Percentiles rank a stretch among this genome's conserved stretches.
phyloP scores from a whole-genome alignment of 2,888 invertebrate species.

The Enchytraeus crypticus region DNA sequence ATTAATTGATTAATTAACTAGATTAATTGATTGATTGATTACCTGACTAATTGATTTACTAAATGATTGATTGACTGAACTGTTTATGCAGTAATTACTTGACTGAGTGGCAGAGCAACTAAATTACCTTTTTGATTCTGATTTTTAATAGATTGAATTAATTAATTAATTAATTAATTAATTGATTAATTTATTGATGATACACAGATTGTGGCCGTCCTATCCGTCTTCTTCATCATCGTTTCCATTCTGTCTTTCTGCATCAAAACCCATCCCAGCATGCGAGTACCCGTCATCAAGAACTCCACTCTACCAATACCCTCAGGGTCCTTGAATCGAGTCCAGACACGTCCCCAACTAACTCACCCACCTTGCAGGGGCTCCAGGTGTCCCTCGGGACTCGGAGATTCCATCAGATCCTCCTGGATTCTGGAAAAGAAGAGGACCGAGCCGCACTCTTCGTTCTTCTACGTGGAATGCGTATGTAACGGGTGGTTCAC shows the following conservation, averaged over 20 bases:
- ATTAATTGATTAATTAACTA: no score
- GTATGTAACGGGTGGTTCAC: constrained; percentile 92
- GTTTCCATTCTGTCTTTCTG: constrained; percentile 91
- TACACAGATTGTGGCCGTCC: constrained; percentile 31
- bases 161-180: no score
- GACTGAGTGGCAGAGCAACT: no score
- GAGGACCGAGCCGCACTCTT: constrained; percentile 87
- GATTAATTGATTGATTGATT: no score
- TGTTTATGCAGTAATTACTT: no score
- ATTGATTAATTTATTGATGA: no score
- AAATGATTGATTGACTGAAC: no score
- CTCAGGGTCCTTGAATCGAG: background rate
- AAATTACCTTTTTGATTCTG: no score
- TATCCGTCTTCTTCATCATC: constrained; percentile 92
- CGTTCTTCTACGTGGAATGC: constrained; percentile 84
- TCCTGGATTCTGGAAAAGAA: constrained; percentile 67
- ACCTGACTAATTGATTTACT: no score
- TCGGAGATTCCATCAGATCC: background rate
- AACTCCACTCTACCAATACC: constrained; percentile 34
- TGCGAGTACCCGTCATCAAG: constrained; percentile 46
- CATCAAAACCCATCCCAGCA: constrained; percentile 83
- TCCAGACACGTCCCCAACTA: background rate
- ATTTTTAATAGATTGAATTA: no score
- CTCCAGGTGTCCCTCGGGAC: background rate
- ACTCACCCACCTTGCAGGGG: background rate